phyloP scores from a whole-genome alignment of 2,113 vertebrate species.

The Salvator merianae region DNA sequence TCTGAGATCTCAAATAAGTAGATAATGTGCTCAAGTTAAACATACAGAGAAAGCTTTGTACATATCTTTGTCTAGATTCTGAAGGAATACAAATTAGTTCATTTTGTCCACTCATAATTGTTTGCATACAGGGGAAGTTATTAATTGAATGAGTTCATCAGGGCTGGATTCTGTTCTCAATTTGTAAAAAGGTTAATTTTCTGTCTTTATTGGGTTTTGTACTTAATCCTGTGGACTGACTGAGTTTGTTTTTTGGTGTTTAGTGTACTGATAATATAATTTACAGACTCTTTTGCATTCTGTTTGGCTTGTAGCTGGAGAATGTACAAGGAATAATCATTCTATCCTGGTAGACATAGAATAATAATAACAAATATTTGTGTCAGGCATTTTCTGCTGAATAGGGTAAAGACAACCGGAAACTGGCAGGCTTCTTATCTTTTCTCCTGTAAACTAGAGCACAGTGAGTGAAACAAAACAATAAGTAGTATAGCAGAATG shows the following conservation, averaged over 20 bases:
- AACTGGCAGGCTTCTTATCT: conserved; percentile 38
- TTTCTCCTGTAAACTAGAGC: conserved; percentile 23
- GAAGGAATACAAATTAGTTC: conserved; percentile 65
- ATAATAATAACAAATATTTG: conserved; percentile 11
- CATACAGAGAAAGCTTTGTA: conserved; percentile 38
- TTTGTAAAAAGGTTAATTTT: conserved; percentile 50
- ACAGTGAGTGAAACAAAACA: conserved; percentile 26
- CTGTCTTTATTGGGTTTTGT: conserved; percentile 53
- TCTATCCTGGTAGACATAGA: conserved; percentile 25
- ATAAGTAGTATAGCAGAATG: conserved; percentile 15
- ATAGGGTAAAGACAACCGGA: conserved; percentile 44
- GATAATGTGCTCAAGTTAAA: conserved; percentile 38
- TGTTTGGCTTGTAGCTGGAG: conserved; percentile 29
- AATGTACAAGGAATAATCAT: conserved; percentile 15
- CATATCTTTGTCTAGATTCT: conserved; percentile 42
- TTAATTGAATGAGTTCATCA: conserved; percentile 62
- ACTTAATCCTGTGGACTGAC: conserved; percentile 52
- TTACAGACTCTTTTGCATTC: conserved; percentile 39
- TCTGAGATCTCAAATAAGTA: conserved; percentile 39
- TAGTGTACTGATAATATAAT: conserved; percentile 21
- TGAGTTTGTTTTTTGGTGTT: conserved; percentile 35
- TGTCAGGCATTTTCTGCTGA: conserved; percentile 23
- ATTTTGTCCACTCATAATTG: conserved; percentile 56
- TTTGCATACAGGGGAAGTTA: conserved; percentile 59
- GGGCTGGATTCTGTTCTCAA: conserved; percentile 47